Evolutionary conservation across 2,797 vertebrate species (phyloP).

Genomic region (Babyrousa celebensis): DNA sequence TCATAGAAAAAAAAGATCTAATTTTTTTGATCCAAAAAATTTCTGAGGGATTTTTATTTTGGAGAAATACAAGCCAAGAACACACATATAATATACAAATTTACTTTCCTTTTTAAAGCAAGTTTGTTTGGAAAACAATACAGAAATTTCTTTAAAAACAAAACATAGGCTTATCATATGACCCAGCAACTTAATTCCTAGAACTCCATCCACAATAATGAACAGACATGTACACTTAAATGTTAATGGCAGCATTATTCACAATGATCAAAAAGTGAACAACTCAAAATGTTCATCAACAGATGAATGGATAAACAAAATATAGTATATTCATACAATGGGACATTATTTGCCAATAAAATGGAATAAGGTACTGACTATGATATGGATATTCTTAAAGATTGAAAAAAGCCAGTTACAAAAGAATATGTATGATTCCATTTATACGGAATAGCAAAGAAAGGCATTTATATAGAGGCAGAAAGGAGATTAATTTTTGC

Average conservation of each 20-base stretch:
- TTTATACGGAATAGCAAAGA: neutral
- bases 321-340: neutral
- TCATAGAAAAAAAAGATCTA: neutral
- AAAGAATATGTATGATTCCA: neutral
- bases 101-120: slow-evolving; percentile 1
- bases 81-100: neutral
- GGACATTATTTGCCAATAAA: slow-evolving; percentile 20
- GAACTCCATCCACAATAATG: neutral
- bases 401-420: neutral
- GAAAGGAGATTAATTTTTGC: neutral
- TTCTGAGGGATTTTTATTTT: slow-evolving; percentile 45
- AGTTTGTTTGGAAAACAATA: slow-evolving; percentile 10
- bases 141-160: neutral
- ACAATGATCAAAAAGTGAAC: neutral
- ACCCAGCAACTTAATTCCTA: neutral
- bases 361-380: neutral
- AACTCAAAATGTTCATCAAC: neutral
- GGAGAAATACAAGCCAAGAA: neutral
- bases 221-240: neutral
- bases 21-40: neutral
- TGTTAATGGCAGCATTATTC: neutral
- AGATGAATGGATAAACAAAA: slow-evolving; percentile 2
- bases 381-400: neutral
- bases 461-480: neutral
- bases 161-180: neutral